Conservation (phyloP, 2,797 vertebrate species). For the Molossus molossus region DNA sequence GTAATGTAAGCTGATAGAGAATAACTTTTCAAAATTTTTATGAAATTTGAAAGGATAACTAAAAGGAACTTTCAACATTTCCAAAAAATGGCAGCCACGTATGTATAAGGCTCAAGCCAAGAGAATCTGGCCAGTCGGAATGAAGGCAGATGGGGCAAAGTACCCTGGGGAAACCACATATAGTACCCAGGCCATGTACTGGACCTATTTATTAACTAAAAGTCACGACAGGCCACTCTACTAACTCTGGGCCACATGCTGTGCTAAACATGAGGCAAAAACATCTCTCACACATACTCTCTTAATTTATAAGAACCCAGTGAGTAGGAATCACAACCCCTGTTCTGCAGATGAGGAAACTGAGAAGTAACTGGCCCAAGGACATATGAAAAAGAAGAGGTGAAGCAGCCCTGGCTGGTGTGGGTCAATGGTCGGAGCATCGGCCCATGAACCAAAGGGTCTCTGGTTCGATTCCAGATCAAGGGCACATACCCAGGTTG, state of each 20-base stretch:
- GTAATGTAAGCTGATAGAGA: neutral
- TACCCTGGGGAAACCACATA: neutral
- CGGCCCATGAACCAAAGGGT: no score
- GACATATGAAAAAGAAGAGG: no score
- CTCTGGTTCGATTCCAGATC: no score
- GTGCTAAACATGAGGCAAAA: neutral
- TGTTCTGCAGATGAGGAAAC: no score
- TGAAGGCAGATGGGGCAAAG: neutral
- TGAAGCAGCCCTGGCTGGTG: no score
- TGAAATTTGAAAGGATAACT: neutral
- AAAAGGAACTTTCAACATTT: neutral
- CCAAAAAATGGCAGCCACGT: neutral
- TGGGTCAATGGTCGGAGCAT: no score
- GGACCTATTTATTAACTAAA: neutral
- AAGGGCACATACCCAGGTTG: no score
- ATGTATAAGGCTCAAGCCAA: neutral
- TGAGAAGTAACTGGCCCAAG: no score
- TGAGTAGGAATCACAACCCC: neutral
- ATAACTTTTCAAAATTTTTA: slow-evolving; percentile 26
- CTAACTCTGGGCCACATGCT: neutral
- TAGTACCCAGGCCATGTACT: neutral
- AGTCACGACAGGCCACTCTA: neutral
- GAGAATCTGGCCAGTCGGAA: neutral
- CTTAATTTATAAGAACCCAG: neutral
- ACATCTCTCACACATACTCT: neutral